Percentiles rank a stretch among this genome's conserved stretches.
These are phyloP conservation scores for Atta cephalotes DNA, from an alignment of 1,140 invertebrate genomes.

Conservation along the genomic window DNA sequence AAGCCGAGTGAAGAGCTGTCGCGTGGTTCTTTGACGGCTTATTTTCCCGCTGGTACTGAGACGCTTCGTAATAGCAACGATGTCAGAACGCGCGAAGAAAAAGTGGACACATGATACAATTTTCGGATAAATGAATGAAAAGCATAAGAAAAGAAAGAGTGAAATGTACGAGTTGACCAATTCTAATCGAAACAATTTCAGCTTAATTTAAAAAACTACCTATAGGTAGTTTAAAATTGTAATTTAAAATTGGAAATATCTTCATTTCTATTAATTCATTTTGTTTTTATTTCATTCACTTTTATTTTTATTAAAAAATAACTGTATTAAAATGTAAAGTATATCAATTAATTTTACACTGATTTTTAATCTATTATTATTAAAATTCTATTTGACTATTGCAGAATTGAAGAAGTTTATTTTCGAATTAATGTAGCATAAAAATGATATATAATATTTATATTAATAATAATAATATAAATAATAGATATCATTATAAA, in stretches of 20 bases:
- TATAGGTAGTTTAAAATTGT: too few species aligned
- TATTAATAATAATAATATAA: background rate
- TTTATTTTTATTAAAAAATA: background rate
- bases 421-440: background rate
- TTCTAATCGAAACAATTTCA: background rate
- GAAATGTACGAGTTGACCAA: background rate
- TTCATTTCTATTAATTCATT: too few species aligned
- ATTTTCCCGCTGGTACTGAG: constrained; percentile 2
- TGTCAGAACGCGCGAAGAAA: background rate
- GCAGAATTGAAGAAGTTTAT: background rate
- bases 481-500: background rate
- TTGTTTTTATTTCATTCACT: background rate
- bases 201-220: background rate
- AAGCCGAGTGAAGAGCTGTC: constrained; percentile 9
- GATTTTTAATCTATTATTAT: background rate
- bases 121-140: background rate
- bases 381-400: background rate
- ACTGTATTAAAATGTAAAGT: background rate
- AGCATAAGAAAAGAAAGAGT: background rate
- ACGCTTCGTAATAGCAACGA: background rate
- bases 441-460: constrained; percentile 5
- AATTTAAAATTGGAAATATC: background rate
- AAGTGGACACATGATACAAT: background rate
- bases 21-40: constrained; percentile 20
- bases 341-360: background rate